These are phyloP conservation scores for Bombus polaris DNA, from an alignment of 1,140 invertebrate species.

Conservation along the genomic window DNA sequence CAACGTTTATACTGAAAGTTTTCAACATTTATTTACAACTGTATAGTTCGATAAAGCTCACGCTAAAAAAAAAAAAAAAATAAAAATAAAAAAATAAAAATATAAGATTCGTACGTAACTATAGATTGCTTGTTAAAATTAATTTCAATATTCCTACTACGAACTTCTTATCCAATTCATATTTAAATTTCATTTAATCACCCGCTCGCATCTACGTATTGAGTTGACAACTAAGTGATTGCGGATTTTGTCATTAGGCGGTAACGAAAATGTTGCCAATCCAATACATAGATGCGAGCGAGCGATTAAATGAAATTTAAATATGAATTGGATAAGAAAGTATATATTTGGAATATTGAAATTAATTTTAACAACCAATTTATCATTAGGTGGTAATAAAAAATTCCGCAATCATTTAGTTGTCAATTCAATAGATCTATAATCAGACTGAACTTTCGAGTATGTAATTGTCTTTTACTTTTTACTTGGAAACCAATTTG, in stretches of 20 bases:
- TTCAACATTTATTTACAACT: neutral
- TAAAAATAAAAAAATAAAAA: too few species aligned
- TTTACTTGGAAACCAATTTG: neutral
- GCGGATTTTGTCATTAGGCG: too few species aligned
- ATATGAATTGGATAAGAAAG: neutral
- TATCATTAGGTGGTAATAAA: too few species aligned
- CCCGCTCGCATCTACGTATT: too few species aligned
- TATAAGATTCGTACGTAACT: neutral
- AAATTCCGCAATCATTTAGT: too few species aligned
- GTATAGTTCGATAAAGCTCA: neutral
- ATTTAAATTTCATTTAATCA: neutral
- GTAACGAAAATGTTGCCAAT: too few species aligned
- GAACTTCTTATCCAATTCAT: neutral
- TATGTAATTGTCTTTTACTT: neutral
- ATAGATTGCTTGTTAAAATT: neutral
- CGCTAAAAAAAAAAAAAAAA: neutral
- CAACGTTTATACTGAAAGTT: neutral
- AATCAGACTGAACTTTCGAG: neutral
- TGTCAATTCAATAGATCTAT: neutral
- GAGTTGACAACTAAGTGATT: too few species aligned
- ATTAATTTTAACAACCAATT: neutral
- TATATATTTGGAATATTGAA: neutral
- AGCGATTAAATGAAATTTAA: neutral
- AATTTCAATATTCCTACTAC: neutral
- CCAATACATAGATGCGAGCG: too few species aligned